These are phyloP conservation scores for Etia nguti DNA, from an alignment of 2,113 vertebrate genomes.

Conservation along the genomic window DNA sequence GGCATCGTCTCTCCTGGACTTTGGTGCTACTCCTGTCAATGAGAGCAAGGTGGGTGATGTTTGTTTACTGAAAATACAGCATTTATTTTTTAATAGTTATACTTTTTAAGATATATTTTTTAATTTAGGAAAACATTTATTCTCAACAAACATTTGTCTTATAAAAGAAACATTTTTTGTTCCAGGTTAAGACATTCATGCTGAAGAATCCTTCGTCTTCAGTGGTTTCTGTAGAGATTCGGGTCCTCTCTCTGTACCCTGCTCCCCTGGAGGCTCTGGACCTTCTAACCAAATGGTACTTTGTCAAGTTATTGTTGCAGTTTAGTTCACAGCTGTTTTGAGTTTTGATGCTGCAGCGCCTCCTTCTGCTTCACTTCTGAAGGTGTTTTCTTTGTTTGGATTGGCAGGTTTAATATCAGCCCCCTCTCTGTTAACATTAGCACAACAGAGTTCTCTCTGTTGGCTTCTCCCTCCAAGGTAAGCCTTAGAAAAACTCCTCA, in stretches of 20 bases:
- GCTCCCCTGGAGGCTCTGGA: conserved; percentile 80
- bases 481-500: not conserved
- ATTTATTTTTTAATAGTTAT: not conserved
- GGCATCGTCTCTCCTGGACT: conserved; percentile 75
- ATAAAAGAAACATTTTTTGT: not conserved
- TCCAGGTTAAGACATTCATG: conserved; percentile 83
- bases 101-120: not conserved
- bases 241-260: conserved; percentile 85
- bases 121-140: not conserved
- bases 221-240: conserved; percentile 86
- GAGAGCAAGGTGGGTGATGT: conserved; percentile 79
- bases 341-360: not conserved
- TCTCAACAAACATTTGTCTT: not conserved
- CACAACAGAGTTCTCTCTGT: conserved; percentile 85
- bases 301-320: not conserved
- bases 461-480: conserved; percentile 63
- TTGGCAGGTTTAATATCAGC: conserved; percentile 85
- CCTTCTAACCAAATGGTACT: conserved; percentile 89
- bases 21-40: conserved; percentile 86
- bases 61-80: not conserved
- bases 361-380: not conserved
- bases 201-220: conserved; percentile 89
- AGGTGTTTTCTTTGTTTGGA: conserved; percentile 28
- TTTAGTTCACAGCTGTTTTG: not conserved
- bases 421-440: conserved; percentile 84